Conservation (phyloP, 2,113 vertebrate genomes). For the Pterocles gutturalis region DNA sequence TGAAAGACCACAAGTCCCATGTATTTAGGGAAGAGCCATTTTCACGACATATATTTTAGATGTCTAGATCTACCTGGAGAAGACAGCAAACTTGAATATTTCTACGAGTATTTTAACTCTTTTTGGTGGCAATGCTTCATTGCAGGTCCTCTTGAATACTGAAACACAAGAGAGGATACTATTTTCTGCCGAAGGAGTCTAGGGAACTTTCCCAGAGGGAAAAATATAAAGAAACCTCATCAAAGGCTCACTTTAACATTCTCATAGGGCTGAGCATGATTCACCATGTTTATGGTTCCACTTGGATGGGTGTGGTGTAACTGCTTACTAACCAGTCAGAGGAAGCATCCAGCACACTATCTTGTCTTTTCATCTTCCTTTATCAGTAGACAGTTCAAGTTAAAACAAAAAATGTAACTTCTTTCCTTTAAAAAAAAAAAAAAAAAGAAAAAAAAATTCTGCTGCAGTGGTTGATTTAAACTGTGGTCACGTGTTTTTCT, state of each 20-base stretch:
- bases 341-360: neutral
- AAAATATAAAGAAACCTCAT: neutral
- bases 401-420: neutral
- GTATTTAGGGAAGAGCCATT: neutral
- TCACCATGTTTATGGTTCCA: neutral
- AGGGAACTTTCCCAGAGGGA: neutral
- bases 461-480: neutral
- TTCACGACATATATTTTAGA: neutral
- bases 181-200: neutral
- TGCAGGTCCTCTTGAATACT: neutral
- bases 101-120: neutral
- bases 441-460: neutral
- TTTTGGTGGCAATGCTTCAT: neutral
- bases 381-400: neutral
- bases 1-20: neutral
- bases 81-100: neutral
- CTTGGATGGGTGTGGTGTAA: neutral
- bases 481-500: neutral
- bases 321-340: neutral
- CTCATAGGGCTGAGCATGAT: neutral
- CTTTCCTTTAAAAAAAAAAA: neutral
- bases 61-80: neutral
- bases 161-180: neutral
- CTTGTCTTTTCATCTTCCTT: neutral
- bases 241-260: slow-evolving; percentile 22